Conservation (phyloP, 2,797 vertebrate genomes). For the Poeciliopsis paucimaculata region DNA sequence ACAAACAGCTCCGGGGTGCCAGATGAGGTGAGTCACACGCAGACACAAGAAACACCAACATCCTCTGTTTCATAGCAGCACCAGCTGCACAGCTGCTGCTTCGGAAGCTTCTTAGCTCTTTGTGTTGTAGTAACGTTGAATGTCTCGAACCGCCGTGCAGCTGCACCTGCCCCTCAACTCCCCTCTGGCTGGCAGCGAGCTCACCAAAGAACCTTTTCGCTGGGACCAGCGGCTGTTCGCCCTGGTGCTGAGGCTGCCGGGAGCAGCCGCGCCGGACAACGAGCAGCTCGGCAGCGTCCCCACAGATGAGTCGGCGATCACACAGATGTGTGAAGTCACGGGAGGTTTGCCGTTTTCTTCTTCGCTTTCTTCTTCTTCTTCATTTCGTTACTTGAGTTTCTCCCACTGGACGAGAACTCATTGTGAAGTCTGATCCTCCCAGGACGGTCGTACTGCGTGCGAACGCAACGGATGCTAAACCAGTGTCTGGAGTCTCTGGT, state of each 20-base stretch:
- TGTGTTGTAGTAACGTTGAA: neutral
- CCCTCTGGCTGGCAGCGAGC: constrained; percentile 94
- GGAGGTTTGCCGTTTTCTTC: constrained; percentile 84
- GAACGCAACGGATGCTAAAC: constrained; percentile 95
- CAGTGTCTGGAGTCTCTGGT: constrained; percentile 97
- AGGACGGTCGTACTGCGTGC: constrained; percentile 96
- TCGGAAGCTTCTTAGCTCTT: neutral
- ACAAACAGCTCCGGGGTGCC: constrained; percentile 93
- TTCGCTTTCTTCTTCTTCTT: neutral
- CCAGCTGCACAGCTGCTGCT: neutral
- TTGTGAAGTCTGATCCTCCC: constrained; percentile 7
- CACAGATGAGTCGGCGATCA: constrained; percentile 95
- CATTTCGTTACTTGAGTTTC: neutral
- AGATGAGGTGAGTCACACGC: constrained; percentile 89
- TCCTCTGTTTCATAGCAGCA: neutral
- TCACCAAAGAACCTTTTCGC: constrained; percentile 98
- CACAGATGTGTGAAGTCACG: constrained; percentile 99
- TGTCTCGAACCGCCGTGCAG: constrained; percentile 65
- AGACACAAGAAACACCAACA: neutral
- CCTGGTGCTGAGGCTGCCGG: constrained; percentile 93
- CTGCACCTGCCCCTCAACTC: constrained; percentile 97
- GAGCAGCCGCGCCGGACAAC: constrained; percentile 87
- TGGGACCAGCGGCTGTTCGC: constrained; percentile 99
- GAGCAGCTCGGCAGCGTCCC: constrained; percentile 98
- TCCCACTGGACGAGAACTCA: neutral